A percentile compares a stretch with the other conserved stretches of the same genome.
Evolutionary conservation across 2,888 invertebrate species (phyloP).

Genomic region (Drosophila macrospina): DNA sequence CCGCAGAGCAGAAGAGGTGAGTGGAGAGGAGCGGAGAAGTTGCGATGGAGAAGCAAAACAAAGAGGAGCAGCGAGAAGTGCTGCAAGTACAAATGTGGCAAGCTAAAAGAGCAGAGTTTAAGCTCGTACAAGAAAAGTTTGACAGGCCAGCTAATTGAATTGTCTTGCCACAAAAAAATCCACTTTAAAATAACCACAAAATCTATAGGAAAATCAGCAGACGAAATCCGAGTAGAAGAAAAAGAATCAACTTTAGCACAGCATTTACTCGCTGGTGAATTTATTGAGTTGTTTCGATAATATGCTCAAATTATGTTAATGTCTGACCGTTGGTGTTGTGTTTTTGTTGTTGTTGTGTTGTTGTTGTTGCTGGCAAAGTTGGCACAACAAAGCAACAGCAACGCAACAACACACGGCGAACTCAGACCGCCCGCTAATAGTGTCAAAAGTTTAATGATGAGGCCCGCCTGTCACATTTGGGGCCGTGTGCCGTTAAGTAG

Average conservation of each 20-base stretch:
- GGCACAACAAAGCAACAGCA: constrained; percentile 53
- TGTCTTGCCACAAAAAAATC: constrained; percentile 51
- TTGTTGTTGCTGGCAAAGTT: constrained; percentile 37
- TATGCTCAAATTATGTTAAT: constrained; percentile 70
- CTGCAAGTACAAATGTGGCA: constrained; percentile 27
- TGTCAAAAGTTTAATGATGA: constrained; percentile 83
- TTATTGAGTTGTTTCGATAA: constrained; percentile 40
- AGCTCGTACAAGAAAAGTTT: constrained; percentile 67
- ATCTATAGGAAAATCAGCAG: constrained; percentile 9
- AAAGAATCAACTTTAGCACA: background rate
- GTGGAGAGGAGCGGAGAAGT: constrained; percentile 1
- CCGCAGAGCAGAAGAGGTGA: constrained; percentile 19
- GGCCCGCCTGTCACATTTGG: constrained; percentile 67
- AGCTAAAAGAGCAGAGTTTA: constrained; percentile 28
- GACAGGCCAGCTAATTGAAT: constrained; percentile 83
- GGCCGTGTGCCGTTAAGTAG: constrained; percentile 70
- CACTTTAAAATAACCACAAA: constrained; percentile 17
- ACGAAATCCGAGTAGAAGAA: background rate
- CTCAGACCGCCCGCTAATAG: constrained; percentile 68
- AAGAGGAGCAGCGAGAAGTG: constrained; percentile 27
- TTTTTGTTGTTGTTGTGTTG: constrained; percentile 18
- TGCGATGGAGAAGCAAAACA: constrained; percentile 19
- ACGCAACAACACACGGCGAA: constrained; percentile 35
- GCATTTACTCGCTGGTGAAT: constrained; percentile 12
- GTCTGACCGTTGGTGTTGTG: constrained; percentile 39